Evolutionary conservation across 2,797 vertebrate genomes (phyloP), one percentile per base, ranked within the genome.

Genomic region (Schizothorax lantsangensis): DNA sequence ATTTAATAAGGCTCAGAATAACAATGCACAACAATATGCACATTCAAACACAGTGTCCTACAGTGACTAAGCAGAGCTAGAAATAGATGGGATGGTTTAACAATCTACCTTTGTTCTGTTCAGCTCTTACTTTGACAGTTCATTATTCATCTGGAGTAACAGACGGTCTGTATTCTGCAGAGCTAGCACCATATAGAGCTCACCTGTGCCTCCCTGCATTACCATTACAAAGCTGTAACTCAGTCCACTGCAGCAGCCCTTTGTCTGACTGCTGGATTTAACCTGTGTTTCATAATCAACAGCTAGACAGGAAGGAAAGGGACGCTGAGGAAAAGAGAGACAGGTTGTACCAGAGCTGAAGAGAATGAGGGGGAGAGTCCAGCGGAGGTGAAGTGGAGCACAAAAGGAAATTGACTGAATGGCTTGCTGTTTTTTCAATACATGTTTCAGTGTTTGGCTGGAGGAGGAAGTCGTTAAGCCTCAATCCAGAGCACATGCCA

Each of bases 231-330:
- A 43, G 17, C 81, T 84, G 82, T 62, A 74, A 87, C 47, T 74
- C 81, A 66, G 66, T 83, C 33, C 64, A 71, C 81, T 45, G 62
- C 45, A 78, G 68, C 59, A 23, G 59, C 62, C 81, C 84, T 47
- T 47, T 72, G 43, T 75, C 26, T 26, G n/a, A 49, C 69, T 87
- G 77, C 57, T 88, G 79, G 88, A 78, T 64, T 54, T 80, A 90
- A 86, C 69, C 68, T 87, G 66, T 38, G 64, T 88, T 79, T 81
- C 69, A 88, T 88, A 82, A 83, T 62, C 49, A 68, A 82, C 72
- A 73, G 83, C 72, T 87, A 83, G 88, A 89, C 85, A 87, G 91
- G 89, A 91, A 91, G 89, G 88, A 90, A 90, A 88, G 81, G 71
- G 72, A 86, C 47, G 77, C 57, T 84, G 66, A 77, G 89, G 86